Conservation (phyloP, 1,140 invertebrate genomes). For the Berghia stephanieae region DNA sequence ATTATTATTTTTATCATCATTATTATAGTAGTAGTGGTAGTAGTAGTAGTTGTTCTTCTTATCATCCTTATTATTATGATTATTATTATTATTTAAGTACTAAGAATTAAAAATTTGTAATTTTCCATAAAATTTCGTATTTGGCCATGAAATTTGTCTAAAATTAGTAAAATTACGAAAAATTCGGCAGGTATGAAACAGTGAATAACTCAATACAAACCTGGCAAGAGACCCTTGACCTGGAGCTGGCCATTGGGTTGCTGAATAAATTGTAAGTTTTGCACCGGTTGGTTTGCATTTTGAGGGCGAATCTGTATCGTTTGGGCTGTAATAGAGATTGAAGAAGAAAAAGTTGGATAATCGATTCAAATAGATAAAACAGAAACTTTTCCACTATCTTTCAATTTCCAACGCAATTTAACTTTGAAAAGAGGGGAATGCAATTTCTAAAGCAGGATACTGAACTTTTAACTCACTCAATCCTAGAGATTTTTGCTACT, state of each 20-base stretch:
- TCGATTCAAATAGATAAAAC: background rate
- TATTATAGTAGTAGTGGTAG: too few relatives aligned
- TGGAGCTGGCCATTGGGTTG: constrained; percentile 90
- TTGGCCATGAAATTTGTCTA: too few relatives aligned
- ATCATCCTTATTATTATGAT: too few relatives aligned
- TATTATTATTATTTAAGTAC: background rate
- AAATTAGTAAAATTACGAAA: background rate
- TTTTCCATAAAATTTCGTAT: background rate
- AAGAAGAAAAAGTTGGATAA: background rate
- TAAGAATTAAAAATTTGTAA: background rate
- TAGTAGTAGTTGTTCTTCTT: too few relatives aligned
- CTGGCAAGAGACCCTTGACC: constrained; percentile 87
- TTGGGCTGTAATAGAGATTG: constrained; percentile 28
- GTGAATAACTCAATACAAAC: constrained; percentile 41
- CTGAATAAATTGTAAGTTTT: constrained; percentile 87
- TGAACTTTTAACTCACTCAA: too few relatives aligned
- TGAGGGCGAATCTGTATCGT: constrained; percentile 44
- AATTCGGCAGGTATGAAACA: background rate
- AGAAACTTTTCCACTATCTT: too few relatives aligned
- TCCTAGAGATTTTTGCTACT: too few relatives aligned
- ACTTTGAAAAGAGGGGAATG: too few relatives aligned
- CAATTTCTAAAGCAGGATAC: too few relatives aligned
- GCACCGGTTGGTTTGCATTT: constrained; percentile 45
- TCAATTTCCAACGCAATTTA: too few relatives aligned
- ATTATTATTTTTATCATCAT: too few relatives aligned